Evolutionary conservation across 1,140 invertebrate species (phyloP), one percentile per base, ranked within the genome.

Genomic region (Charaxes varanes): DNA sequence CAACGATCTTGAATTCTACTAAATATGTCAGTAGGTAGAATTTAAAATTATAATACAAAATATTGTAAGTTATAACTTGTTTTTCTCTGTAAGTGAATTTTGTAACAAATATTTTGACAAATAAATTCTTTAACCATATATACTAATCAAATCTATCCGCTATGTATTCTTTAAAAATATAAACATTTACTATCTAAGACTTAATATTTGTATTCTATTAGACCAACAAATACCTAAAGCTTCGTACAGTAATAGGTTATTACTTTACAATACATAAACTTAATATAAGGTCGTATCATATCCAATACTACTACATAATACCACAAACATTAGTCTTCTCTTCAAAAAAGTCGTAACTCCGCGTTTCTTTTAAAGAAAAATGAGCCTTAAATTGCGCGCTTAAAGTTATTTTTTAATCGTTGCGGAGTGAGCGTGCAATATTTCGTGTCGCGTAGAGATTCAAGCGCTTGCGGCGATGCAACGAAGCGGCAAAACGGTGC

Each of bases 401-500:
- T 38, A 53, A 8, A 16, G 37, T 51, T 26, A 0, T 8, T 7
- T 45, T 46, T 53, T 21, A 4, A n/a, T 14, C 23, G 40, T 14
- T 3, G 6, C 3, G 4, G 11, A 7, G 2, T 36, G 8, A 21
- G 17, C 7, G 15, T 21, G 19, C 6, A 12, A 6, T n/a, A 4
- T 16, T 17, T 34, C 2, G 17, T 16, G 6, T 24, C n/a, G n/a
- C 6, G 12, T 21, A 11, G 18, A 19, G 16, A 27, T 26, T 16
- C 12, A 47, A 37, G 11, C 31, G 59, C 67, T 62, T 44, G 60
- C 53, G 56, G 66, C 59, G 49, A 45, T 12, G 62, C 70, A 42
- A 11, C 46, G 57, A 47, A 14, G 53, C 70, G 70, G 64, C 55
- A 74, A 78, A 78, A 73, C 56, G 70, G 56, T 51, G 51, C 51